Conservation (phyloP, 2,888 invertebrate species). For the Caradrina kadenii region DNA sequence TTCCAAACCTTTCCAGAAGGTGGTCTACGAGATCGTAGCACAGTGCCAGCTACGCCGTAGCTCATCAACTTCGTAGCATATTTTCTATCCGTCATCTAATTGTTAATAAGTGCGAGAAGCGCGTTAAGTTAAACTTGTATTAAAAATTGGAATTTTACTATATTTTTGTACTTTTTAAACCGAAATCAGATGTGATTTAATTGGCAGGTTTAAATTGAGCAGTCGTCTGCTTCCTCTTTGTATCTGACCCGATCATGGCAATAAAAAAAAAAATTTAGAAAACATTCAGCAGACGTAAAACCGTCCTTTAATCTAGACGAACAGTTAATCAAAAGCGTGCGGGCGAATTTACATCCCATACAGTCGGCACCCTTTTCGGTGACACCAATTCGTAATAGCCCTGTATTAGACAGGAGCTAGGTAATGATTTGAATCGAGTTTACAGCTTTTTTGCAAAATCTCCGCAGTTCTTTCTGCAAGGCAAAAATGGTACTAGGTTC, state of each 20-base stretch:
- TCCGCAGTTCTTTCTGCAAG: background rate
- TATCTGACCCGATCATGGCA: background rate
- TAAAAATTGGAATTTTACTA: background rate
- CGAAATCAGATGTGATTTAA: background rate
- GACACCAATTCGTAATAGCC: background rate
- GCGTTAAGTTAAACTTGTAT: too few relatives aligned
- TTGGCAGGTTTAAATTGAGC: too few relatives aligned
- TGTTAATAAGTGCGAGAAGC: background rate
- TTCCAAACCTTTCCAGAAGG: background rate
- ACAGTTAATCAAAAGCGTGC: slow-evolving; percentile 12
- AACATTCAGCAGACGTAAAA: background rate
- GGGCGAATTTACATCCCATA: slow-evolving; percentile 9
- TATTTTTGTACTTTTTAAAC: background rate
- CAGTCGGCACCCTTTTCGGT: background rate
- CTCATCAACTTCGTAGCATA: background rate
- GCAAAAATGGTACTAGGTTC: background rate
- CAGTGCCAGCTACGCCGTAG: background rate
- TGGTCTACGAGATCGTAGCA: slow-evolving; percentile 6
- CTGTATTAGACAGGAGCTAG: background rate
- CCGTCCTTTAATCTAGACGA: slow-evolving; percentile 10
- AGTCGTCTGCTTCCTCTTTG: background rate
- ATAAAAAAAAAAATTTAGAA: slow-evolving; percentile 6
- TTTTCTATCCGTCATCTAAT: too few relatives aligned
- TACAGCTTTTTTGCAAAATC: background rate
- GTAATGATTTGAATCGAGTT: background rate